Base-by-base conservation (phyloP, 1,140 invertebrate genomes). In the Phymastichus coffea region DNA sequence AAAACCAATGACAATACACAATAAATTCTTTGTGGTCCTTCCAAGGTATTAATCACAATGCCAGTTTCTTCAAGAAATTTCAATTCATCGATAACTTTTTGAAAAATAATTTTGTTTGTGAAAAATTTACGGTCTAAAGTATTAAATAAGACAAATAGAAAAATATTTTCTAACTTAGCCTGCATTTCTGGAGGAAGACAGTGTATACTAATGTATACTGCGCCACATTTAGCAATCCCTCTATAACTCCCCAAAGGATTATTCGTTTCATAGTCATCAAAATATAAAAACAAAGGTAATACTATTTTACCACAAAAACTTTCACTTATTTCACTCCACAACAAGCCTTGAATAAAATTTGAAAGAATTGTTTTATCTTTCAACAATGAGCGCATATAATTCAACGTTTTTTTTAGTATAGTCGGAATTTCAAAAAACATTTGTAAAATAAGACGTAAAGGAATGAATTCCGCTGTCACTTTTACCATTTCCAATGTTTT, bases 251-350 rank as follows among this genome's bases (percentile, higher is more conserved):
- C 68, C 12, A 49, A 30, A 28, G 47, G 47, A 30, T 26, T 49
- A 15, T 49, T 26, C 14, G 9, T 26, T 28, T 56, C 53, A n/a
- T n/a, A n/a, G n/a, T n/a, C n/a, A n/a, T n/a, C n/a, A n/a, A n/a
- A n/a, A n/a, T n/a, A n/a, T n/a, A 44, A 43, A 54, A 59, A 68
- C 26, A 69, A 54, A 25, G 72, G 69, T 19, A 74, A 26, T 17
- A 71, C 28, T 23, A 49, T 66, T 61, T 65, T 61, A 53, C 62
- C 43, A 20, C 17, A 0, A 51, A 51, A 63, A 14, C 10, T 19
- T 6, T 10, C 12, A 37, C 28, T 41, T 48, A 47, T 61, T 52
- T 54, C 64, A 57, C 51, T 67, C 70, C 71, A 22, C 66, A 66
- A 19, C 67, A n/a, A n/a, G n/a, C n/a, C n/a, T n/a, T n/a, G n/a